These are phyloP conservation scores for Zaprionus capensis DNA, from an alignment of 1,140 invertebrate genomes.

Conservation along the genomic window DNA sequence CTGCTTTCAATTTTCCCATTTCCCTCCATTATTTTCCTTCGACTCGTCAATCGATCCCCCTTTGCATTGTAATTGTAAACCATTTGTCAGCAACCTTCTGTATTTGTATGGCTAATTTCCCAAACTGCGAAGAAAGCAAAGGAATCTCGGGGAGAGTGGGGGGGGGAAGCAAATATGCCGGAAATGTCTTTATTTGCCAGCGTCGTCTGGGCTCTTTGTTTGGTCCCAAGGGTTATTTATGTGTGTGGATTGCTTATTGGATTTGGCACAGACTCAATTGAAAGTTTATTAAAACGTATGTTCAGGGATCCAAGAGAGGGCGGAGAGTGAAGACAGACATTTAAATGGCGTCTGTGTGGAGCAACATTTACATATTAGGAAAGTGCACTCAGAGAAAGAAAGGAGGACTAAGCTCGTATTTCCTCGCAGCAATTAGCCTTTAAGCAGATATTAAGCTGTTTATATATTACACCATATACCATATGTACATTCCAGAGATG, in stretches of 20 bases:
- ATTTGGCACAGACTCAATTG: slow-evolving; percentile 49
- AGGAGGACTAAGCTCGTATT: background rate
- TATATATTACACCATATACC: background rate
- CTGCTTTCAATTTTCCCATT: slow-evolving; percentile 51
- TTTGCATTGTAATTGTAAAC: slow-evolving; percentile 77
- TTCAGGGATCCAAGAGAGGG: background rate
- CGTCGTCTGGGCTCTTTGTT: slow-evolving; percentile 47
- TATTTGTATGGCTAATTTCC: slow-evolving; percentile 64
- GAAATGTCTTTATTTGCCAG: slow-evolving; percentile 78
- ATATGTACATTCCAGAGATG: background rate
- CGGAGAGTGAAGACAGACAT: slow-evolving; percentile 14
- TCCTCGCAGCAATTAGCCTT: background rate
- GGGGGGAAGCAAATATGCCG: slow-evolving; percentile 45
- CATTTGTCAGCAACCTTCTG: slow-evolving; percentile 73
- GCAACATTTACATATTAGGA: slow-evolving; percentile 6
- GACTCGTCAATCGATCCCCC: slow-evolving; percentile 29
- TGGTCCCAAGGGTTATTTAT: slow-evolving; percentile 51
- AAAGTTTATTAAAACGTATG: slow-evolving; percentile 45
- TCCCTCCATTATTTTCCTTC: background rate
- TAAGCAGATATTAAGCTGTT: background rate
- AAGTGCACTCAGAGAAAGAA: background rate
- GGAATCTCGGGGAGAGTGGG: background rate
- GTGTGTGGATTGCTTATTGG: slow-evolving; percentile 61
- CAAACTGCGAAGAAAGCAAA: background rate
- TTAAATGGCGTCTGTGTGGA: slow-evolving; percentile 19